Conservation (phyloP, 2,797 vertebrate species). For the Anolis apletophallus region DNA sequence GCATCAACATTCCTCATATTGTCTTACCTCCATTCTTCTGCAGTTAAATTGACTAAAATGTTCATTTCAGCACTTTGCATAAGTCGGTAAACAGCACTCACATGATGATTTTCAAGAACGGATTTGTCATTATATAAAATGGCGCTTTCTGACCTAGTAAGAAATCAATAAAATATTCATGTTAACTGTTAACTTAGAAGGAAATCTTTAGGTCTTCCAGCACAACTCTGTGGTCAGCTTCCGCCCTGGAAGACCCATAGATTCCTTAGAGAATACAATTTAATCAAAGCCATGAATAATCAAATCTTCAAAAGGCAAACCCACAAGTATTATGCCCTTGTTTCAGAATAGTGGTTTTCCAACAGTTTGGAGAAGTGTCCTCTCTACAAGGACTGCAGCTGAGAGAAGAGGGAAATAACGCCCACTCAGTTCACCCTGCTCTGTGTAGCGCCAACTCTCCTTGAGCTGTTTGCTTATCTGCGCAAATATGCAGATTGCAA, state of each 20-base stretch:
- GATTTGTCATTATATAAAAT: slow-evolving; percentile 92
- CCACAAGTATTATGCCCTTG: background rate
- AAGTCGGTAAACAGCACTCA: slow-evolving; percentile 90
- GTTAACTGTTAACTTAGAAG: background rate
- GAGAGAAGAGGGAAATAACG: background rate
- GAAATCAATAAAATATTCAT: background rate
- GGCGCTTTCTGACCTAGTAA: slow-evolving; percentile 88
- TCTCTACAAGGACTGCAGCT: background rate
- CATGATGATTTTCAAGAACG: slow-evolving; percentile 92
- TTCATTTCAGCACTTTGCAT: slow-evolving; percentile 93
- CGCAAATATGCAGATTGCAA: background rate
- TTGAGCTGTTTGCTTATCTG: background rate
- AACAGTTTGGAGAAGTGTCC: background rate
- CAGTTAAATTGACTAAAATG: slow-evolving; percentile 88
- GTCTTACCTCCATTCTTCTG: slow-evolving; percentile 92
- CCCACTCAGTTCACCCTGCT: too few relatives aligned
- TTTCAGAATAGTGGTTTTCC: background rate
- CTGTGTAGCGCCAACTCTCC: background rate
- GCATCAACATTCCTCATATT: background rate
- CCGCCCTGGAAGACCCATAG: too few relatives aligned
- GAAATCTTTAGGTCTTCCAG: too few relatives aligned
- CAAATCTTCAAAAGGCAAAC: too few relatives aligned
- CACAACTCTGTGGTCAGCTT: too few relatives aligned
- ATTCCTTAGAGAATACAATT: too few relatives aligned
- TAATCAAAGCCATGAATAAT: too few relatives aligned